Conservation (phyloP, 2,113 vertebrate species). For the Nannospalax galili region DNA sequence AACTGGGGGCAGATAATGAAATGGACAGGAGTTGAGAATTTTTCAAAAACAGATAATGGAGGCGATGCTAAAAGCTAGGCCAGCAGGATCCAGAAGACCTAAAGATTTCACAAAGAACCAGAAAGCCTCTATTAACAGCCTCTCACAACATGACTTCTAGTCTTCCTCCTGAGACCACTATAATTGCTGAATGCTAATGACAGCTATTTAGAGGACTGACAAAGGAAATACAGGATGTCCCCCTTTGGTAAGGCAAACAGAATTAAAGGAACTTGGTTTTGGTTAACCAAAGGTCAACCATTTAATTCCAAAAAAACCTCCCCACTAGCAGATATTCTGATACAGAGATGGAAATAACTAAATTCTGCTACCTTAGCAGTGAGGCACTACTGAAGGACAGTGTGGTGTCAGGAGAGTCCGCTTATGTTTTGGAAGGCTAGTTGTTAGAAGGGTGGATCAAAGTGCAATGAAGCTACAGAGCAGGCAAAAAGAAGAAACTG, state of each 20-base stretch:
- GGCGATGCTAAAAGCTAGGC: not conserved
- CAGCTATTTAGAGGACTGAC: not conserved
- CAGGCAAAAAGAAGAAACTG: conserved; percentile 54
- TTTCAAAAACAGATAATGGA: conserved; percentile 19
- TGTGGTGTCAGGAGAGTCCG: not conserved
- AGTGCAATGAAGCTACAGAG: conserved; percentile 49
- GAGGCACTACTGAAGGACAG: conserved; percentile 15
- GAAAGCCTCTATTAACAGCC: not conserved
- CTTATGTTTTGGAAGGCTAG: conserved; percentile 54
- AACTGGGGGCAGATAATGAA: not conserved
- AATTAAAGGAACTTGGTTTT: conserved; percentile 25
- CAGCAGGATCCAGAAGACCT: not conserved
- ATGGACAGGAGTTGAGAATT: conserved; percentile 7
- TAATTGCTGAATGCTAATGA: not conserved
- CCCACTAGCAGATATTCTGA: conserved; percentile 7
- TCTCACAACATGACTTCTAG: conserved; percentile 17
- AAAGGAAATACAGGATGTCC: not conserved
- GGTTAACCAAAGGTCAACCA: conserved; percentile 30
- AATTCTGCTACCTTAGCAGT: conserved; percentile 43
- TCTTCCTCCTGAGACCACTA: not conserved
- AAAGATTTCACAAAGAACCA: conserved; percentile 23
- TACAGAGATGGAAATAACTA: conserved; percentile 59
- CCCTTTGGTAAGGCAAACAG: conserved; percentile 23
- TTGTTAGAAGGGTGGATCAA: conserved; percentile 50
- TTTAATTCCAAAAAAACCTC: conserved; percentile 16